A percentile compares a stretch with the other conserved stretches of the same genome.
These are phyloP conservation scores for Centroberyx gerrardi DNA, from an alignment of 2,797 vertebrate species.

Conservation along the genomic window DNA sequence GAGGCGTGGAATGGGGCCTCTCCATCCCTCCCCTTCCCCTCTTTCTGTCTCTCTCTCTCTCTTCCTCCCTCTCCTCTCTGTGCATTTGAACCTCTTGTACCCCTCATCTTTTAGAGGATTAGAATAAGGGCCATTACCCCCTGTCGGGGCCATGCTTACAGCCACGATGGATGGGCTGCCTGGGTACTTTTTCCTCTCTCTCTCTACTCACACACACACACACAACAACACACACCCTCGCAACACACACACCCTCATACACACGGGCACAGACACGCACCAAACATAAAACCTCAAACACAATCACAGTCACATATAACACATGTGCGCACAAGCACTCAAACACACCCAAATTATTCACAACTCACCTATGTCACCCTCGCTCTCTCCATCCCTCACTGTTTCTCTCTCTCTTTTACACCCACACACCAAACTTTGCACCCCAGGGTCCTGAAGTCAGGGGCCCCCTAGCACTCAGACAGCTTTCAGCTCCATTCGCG, in stretches of 20 bases:
- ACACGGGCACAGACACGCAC: constrained; percentile 15
- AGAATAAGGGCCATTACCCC: constrained; percentile 76
- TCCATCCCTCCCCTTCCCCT: constrained; percentile 47
- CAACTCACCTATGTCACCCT: neutral
- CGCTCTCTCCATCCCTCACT: neutral
- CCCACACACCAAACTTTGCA: neutral
- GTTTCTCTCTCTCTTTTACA: neutral
- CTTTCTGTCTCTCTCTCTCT: constrained; percentile 38
- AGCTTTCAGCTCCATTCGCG: constrained; percentile 12
- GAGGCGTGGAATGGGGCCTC: constrained; percentile 76
- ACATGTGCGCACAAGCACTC: neutral
- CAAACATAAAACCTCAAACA: neutral
- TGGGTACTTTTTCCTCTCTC: constrained; percentile 31
- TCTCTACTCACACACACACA: neutral
- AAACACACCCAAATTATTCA: neutral
- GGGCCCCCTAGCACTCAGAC: constrained; percentile 1
- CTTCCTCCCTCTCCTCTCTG: constrained; percentile 47
- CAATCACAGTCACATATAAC: neutral
- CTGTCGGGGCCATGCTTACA: constrained; percentile 49
- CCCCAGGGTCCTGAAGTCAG: neutral
- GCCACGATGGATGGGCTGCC: constrained; percentile 49
- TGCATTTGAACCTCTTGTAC: constrained; percentile 62
- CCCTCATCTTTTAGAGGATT: constrained; percentile 72
- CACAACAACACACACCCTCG: neutral
- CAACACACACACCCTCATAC: neutral